Evolutionary conservation across 1,140 invertebrate species (phyloP).

Genomic region (Brachionus asplanchnoidis): DNA sequence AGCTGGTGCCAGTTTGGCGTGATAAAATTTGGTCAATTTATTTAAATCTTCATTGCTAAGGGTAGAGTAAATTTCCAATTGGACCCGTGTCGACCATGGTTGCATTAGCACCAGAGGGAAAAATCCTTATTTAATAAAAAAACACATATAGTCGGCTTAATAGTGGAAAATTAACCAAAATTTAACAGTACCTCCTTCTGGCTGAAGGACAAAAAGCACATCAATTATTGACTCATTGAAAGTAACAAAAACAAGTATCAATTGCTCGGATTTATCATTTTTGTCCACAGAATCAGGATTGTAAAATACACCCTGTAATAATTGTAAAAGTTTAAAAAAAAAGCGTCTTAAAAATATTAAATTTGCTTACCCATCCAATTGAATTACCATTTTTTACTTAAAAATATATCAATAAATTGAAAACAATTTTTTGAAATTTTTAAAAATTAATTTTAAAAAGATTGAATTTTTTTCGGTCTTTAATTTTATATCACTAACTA

Average conservation of each 20-base stretch:
- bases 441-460: too few relatives aligned
- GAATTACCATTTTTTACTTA: slow-evolving; percentile 46
- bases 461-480: too few relatives aligned
- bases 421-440: too few relatives aligned
- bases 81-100: slow-evolving; percentile 44
- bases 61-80: slow-evolving; percentile 40
- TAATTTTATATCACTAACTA: too few relatives aligned
- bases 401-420: slow-evolving; percentile 40
- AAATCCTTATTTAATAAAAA: slow-evolving; percentile 43
- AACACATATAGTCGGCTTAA: not conserved
- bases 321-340: not conserved
- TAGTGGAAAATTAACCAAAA: not conserved
- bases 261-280: slow-evolving; percentile 48
- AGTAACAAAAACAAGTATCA: slow-evolving; percentile 53
- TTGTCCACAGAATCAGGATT: not conserved
- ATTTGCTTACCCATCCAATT: slow-evolving; percentile 51
- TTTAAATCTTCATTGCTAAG: slow-evolving; percentile 31
- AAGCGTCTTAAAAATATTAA: not conserved
- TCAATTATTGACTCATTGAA: slow-evolving; percentile 49
- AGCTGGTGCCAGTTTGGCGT: slow-evolving; percentile 15
- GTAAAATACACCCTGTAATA: slow-evolving; percentile 31
- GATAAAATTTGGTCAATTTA: slow-evolving; percentile 42
- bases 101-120: slow-evolving; percentile 50
- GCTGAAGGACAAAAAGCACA: slow-evolving; percentile 52
- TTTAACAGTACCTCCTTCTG: slow-evolving; percentile 47